These are phyloP conservation scores for Chloebia gouldiae DNA, from an alignment of 2,113 vertebrate genomes.

Conservation along the genomic window DNA sequence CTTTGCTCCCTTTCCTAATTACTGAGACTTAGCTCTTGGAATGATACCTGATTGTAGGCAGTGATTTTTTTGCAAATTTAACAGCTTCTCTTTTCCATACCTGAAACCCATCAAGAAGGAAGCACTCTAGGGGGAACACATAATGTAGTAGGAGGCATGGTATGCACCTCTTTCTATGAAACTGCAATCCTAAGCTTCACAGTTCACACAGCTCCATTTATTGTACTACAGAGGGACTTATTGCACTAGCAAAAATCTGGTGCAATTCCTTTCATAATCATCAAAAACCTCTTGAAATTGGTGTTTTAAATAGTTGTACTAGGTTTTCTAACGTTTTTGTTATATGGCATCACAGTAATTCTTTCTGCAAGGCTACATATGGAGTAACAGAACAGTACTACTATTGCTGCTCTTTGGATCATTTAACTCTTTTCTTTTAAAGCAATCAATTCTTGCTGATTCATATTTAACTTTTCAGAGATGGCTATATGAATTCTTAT, in stretches of 20 bases:
- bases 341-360: neutral
- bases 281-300: neutral
- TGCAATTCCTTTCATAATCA: neutral
- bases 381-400: neutral
- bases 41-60: neutral
- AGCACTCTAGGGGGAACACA: neutral
- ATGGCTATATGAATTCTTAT: neutral
- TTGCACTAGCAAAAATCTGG: neutral
- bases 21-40: neutral
- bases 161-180: constrained; percentile 12
- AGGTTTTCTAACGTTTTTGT: neutral
- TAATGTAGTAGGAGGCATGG: neutral
- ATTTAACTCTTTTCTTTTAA: constrained; percentile 3
- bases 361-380: constrained; percentile 6
- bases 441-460: neutral
- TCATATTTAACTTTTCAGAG: constrained; percentile 6
- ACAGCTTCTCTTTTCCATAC: constrained; percentile 27
- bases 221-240: neutral
- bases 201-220: constrained; percentile 7
- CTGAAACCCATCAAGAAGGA: constrained; percentile 21
- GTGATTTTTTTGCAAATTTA: constrained; percentile 29
- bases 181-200: constrained; percentile 18
- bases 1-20: constrained; percentile 23
- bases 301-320: constrained; percentile 6
- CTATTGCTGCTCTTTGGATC: neutral